Conservation (phyloP, 2,113 vertebrate species). For the Cricetomys ansorgei region DNA sequence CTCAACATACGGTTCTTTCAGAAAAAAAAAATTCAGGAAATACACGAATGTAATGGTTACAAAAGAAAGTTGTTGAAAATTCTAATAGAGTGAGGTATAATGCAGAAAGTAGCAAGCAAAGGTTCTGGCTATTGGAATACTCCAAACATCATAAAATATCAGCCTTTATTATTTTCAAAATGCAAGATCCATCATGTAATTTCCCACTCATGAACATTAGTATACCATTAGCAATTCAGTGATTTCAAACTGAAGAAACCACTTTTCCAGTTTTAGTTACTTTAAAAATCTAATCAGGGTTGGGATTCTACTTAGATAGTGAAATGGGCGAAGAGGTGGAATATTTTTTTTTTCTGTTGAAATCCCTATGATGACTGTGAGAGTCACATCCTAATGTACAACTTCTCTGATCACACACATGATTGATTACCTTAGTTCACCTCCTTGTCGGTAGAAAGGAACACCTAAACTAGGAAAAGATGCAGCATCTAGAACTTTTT, state of each 20-base stretch:
- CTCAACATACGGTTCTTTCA: background rate
- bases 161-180: background rate
- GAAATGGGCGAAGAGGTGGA: background rate
- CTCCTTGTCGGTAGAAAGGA: background rate
- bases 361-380: background rate
- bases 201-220: background rate
- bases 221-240: background rate
- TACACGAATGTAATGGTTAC: background rate
- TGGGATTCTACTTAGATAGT: background rate
- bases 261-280: background rate
- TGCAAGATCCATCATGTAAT: background rate
- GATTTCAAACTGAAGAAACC: background rate
- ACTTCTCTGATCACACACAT: background rate
- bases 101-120: background rate
- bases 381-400: background rate
- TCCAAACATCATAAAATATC: background rate
- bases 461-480: background rate
- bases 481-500: background rate
- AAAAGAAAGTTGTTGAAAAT: background rate
- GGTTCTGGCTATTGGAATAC: background rate
- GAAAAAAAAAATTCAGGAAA: slow-evolving; percentile 19
- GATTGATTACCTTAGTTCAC: no score
- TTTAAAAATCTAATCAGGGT: background rate
- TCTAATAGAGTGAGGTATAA: background rate
- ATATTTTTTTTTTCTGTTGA: background rate